Evolutionary conservation across 2,888 invertebrate species (phyloP), one percentile per base, ranked within the genome.

Genomic region (Microdon myrmicae): DNA sequence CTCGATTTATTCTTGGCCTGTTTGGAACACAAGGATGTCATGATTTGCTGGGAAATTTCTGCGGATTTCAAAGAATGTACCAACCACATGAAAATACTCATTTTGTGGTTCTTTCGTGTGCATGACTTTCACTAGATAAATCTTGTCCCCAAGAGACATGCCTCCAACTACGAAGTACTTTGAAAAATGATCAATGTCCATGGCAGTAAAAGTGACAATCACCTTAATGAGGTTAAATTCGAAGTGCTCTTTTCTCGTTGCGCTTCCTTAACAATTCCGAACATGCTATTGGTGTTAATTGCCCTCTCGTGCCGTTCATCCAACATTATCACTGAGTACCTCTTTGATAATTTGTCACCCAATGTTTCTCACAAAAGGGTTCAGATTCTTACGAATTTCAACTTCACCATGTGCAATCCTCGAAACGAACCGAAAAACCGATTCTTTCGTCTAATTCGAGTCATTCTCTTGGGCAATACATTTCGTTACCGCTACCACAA

Each of bases 291-390:
- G 2, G 95, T 96, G 72, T 92, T 92, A 0, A 97, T 87, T 2
- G 96, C 96, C 29, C 97, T 84, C 78, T 97, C 97, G 77, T 97
- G 97, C 20, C 94, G 96, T 79, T 97, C 97, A 78, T 97, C 97
- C 68, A 97, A 80, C 72, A 97, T 88, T 12, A 96, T 84, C 8
- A 92, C 83, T 16, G 88, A 87, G 76, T 97, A 97, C 67, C 88
- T 86, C 58, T 84, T 85, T 2, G 94, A 77, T 25, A 89, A 77
- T 5, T 87, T 87, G 78, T 94, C 92, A 34, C 82, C 81, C 74
- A 96, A 89, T 0, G 96, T 92, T 81, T 97, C 96, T 47, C 96
- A 83, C 3, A 97, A 82, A 70, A 97, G 81, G 87, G 95, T 95
- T 28, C 97, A 97, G 81, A 97, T 96, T 3, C 97, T 97, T 74